Evolutionary conservation across 2,888 invertebrate species (phyloP).

Genomic region (Malthinus seriepunctatus): DNA sequence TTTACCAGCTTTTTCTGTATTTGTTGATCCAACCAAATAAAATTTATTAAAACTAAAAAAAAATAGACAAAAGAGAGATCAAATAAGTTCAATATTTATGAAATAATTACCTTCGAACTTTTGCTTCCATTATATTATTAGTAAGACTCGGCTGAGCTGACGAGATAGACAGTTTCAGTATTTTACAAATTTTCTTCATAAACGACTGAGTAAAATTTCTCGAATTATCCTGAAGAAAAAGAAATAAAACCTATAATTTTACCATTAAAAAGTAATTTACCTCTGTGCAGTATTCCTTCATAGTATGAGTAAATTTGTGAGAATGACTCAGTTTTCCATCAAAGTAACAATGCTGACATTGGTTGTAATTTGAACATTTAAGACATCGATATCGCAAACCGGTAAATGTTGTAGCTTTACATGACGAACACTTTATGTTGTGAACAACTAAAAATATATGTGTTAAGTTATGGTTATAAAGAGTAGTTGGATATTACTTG

Average conservation of each 20-base stretch:
- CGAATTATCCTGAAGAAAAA: constrained; percentile 31
- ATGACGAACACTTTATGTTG: constrained; percentile 63
- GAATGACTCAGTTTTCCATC: constrained; percentile 61
- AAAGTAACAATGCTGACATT: constrained; percentile 72
- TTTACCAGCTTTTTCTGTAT: constrained; percentile 36
- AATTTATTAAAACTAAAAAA: constrained; percentile 38
- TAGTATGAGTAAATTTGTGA: constrained; percentile 68
- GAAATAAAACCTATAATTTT: neutral
- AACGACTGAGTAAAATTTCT: constrained; percentile 37
- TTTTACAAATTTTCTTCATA: constrained; percentile 43
- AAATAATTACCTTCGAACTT: constrained; percentile 53
- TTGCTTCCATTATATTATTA: constrained; percentile 38
- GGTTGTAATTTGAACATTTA: constrained; percentile 66
- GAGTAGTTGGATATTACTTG: constrained; percentile 49
- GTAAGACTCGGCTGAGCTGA: constrained; percentile 26
- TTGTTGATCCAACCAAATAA: constrained; percentile 34
- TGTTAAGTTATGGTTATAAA: neutral
- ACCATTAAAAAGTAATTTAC: constrained; percentile 40
- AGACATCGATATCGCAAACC: constrained; percentile 68
- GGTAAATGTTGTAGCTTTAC: constrained; percentile 61
- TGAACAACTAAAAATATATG: constrained; percentile 55
- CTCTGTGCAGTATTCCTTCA: constrained; percentile 65
- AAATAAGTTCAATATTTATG: neutral
- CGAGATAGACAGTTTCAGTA: constrained; percentile 42
- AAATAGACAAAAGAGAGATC: neutral